phyloP scores from a whole-genome alignment of 2,113 vertebrate species.

The Ammospiza nelsoni region DNA sequence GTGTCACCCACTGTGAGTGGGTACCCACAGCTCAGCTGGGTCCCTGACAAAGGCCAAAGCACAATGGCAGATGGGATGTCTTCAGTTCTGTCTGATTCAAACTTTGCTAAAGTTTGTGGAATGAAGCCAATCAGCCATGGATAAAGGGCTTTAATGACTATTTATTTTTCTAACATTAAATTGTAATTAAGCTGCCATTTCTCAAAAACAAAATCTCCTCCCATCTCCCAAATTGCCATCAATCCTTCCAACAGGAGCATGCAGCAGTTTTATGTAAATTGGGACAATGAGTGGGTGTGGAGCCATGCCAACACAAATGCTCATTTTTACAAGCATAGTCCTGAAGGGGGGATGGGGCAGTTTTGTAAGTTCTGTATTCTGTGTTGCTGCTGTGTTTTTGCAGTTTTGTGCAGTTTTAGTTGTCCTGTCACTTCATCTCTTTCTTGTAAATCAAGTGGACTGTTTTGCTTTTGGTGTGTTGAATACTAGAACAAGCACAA shows the following conservation, averaged over 20 bases:
- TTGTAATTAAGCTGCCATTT: constrained; percentile 41
- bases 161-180: constrained; percentile 48
- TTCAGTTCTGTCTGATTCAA: not conserved
- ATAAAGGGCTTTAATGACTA: constrained; percentile 10
- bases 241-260: not conserved
- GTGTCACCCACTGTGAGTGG: fast-evolving
- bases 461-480: not conserved
- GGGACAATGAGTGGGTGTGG: constrained; percentile 16
- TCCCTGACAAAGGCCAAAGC: fast-evolving
- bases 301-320: not conserved
- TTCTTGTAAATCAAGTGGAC: not conserved
- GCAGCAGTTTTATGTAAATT: constrained; percentile 11
- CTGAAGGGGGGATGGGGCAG: not conserved
- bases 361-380: not conserved
- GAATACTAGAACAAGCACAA: not conserved
- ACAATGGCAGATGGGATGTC: not conserved
- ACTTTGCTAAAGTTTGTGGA: not conserved
- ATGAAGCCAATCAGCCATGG: not conserved
- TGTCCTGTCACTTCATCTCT: not conserved
- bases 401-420: not conserved
- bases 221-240: not conserved
- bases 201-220: not conserved
- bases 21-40: not conserved
- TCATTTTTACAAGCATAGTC: not conserved
- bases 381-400: not conserved